phyloP scores from a whole-genome alignment of 2,113 vertebrate genomes.

The Tyrannus savana region DNA sequence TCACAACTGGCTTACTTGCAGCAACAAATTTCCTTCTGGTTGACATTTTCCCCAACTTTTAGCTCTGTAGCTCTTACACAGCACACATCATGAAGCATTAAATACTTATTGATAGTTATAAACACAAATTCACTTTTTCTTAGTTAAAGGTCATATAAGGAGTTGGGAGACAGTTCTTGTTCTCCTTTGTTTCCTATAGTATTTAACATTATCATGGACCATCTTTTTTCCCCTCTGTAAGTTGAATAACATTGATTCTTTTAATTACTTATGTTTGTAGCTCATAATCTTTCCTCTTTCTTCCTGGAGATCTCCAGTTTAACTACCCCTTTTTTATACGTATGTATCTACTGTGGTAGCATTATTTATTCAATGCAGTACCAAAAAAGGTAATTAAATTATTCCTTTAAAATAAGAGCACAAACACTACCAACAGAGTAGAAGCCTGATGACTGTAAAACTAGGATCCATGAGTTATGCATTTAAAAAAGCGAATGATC shows the following conservation, averaged over 20 bases:
- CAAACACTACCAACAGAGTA: conserved; percentile 12
- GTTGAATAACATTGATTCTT: background rate
- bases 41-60: background rate
- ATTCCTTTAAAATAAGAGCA: conserved; percentile 7
- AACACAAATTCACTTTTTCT: background rate
- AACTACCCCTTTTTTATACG: background rate
- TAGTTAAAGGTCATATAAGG: background rate
- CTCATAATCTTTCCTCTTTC: background rate
- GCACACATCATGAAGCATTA: background rate
- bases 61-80: background rate
- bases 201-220: background rate
- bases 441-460: conserved; percentile 38
- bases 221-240: background rate
- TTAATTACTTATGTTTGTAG: background rate
- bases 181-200: background rate
- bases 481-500: conserved; percentile 59
- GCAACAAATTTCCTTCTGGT: background rate
- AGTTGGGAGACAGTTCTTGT: background rate
- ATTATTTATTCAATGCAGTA: conserved; percentile 32
- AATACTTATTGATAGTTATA: background rate
- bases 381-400: conserved; percentile 23
- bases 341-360: background rate
- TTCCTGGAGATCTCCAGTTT: background rate
- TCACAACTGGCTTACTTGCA: background rate
- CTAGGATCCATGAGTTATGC: conserved; percentile 2